phyloP scores from a whole-genome alignment of 2,113 vertebrate species.

The Peucedramus taeniatus region DNA sequence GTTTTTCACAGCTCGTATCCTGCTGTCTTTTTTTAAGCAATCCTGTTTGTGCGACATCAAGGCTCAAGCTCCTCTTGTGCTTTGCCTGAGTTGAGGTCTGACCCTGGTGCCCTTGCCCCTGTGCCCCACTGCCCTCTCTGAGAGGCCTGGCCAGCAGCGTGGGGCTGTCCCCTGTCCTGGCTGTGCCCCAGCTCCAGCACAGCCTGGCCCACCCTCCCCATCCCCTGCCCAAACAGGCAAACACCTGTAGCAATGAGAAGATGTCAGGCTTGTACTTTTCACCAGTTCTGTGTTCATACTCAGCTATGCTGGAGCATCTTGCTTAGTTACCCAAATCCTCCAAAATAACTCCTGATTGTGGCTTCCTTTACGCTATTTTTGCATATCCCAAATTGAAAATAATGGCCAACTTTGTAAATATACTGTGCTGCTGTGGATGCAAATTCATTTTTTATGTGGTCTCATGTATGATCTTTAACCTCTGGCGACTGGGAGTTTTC shows the following conservation, averaged over 20 bases:
- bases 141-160: rapidly evolving
- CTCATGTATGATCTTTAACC: not conserved
- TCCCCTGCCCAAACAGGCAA: not conserved
- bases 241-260: not conserved
- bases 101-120: rapidly evolving
- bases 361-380: not conserved
- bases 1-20: not conserved
- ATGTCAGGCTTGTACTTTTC: rapidly evolving
- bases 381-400: not conserved
- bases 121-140: rapidly evolving
- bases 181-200: not conserved
- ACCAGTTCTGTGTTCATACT: not conserved
- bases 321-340: not conserved
- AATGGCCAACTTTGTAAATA: not conserved
- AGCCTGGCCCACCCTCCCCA: rapidly evolving
- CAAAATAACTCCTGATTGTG: rapidly evolving
- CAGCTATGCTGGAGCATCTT: not conserved
- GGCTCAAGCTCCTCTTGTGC: not conserved
- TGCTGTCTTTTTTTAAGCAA: not conserved
- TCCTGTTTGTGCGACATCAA: rapidly evolving
- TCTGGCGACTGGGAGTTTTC: not conserved
- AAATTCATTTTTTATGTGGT: not conserved
- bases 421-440: not conserved
- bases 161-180: not conserved
- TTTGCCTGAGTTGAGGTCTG: not conserved